Evolutionary conservation across 2,797 vertebrate species (phyloP), one percentile per base, ranked within the genome.

Genomic region (Harpagifer antarcticus): DNA sequence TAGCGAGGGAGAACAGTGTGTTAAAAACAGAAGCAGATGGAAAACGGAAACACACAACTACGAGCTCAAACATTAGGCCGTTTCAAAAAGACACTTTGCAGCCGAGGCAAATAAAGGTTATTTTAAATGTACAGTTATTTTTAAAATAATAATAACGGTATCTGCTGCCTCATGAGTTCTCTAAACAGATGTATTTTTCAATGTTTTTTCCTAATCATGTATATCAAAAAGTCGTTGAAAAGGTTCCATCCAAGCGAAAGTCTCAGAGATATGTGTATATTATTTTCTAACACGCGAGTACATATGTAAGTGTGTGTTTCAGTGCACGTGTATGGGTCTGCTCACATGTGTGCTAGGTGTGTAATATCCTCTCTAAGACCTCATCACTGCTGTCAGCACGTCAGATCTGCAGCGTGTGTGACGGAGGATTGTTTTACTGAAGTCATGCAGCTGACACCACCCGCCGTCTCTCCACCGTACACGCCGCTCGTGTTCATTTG

Each of bases 351-450:
- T 91, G 87, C 90, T 87, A 85, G 74, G n/a, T n/a, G n/a, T n/a
- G n/a, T 89, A 85, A 86, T 87, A 85, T 88, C 81, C 87, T 81
- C 83, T 84, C 78, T 71, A 60, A 61, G 84, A 74, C 85, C 86
- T 83, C 85, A 69, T 86, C 81, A 80, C 55, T 5, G 82, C 92
- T 94, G 93, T 94, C 93, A 94, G 83, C 91, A 88, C 69, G 43
- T 81, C 77, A 55, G 72, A 74, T 82, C 86, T 88, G 82, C 85
- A 81, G 78, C 60, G 60, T 83, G 74, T 88, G 85, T 82, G 86
- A 92, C 59, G 82, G 76, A 76, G 78, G 84, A 93, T 92, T 82
- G 67, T 75, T 91, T 94, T 93, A 89, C 92, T 88, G 78, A 87
- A 89, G 89, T 94, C 88, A 85, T 91, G 72, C 84, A 86, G 89